Percentiles rank a stretch among this genome's conserved stretches.
Conservation (phyloP, 2,888 invertebrate genomes). For the Hesperia comma region DNA sequence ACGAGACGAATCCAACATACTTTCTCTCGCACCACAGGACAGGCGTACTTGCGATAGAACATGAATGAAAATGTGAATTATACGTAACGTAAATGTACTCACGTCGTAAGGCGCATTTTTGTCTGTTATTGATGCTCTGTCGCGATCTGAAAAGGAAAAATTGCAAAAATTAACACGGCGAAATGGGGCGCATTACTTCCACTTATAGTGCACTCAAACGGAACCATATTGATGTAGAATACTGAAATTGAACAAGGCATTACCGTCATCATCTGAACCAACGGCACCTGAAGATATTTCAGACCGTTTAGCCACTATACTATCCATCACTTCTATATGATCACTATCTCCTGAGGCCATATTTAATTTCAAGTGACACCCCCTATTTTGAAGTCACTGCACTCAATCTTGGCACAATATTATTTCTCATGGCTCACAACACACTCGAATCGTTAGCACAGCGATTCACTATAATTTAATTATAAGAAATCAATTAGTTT, state of each 20-base stretch:
- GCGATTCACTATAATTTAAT: constrained; percentile 81
- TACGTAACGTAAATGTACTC: constrained; percentile 67
- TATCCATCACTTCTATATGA: constrained; percentile 90
- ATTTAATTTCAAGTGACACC: constrained; percentile 78
- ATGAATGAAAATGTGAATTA: constrained; percentile 57
- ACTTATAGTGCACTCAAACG: constrained; percentile 48
- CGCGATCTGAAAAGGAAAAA: constrained; percentile 81
- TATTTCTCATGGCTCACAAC: constrained; percentile 77
- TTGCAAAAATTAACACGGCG: constrained; percentile 55
- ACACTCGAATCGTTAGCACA: constrained; percentile 74
- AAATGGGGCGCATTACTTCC: constrained; percentile 49
- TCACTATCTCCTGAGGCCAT: constrained; percentile 95
- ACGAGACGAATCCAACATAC: constrained; percentile 46
- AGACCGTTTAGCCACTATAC: constrained; percentile 85
- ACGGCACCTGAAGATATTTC: constrained; percentile 84
- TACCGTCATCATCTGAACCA: constrained; percentile 85
- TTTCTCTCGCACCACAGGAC: constrained; percentile 48
- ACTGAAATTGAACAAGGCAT: constrained; percentile 63
- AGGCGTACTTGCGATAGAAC: constrained; percentile 38
- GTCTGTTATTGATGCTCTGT: constrained; percentile 84
- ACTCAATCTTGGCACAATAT: constrained; percentile 66
- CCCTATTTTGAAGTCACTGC: constrained; percentile 74
- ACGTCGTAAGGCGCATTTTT: constrained; percentile 86
- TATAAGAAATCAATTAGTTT: constrained; percentile 81
- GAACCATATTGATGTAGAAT: constrained; percentile 48